Base-by-base conservation (phyloP, 2,888 invertebrate species). In the Frankliniella fusca region DNA sequence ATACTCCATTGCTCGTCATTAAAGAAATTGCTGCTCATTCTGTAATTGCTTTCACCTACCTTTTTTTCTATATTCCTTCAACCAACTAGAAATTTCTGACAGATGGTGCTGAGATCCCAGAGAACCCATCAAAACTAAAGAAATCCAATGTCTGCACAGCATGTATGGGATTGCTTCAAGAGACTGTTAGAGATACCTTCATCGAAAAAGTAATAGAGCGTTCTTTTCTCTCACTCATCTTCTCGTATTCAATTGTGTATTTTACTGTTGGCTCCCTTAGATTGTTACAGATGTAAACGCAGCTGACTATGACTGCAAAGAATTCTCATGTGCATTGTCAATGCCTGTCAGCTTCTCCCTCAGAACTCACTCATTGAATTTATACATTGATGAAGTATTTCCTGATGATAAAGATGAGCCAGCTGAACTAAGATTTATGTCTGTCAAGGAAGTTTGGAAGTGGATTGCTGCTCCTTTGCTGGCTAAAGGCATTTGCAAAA, bases 371-470 rank as follows among this genome's bases (percentile, higher is more conserved):
- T 91, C 92, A 0, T 89, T 95, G 85, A 89, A 91, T 85, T 88
- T 93, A 81, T 89, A 89, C 11, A 86, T 95, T 20, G 87, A 88
- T 18, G 88, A 91, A 0, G 89, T 90, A 83, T 92, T 92, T 85
- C 90, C 91, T 0, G 85, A 86, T 0, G 90, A 82, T 20, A 81
- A 70, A 49, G 65, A 82, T 76, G 70, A 81, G 82, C 81, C 83
- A n/a, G 84, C 83, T 54, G 84, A 84, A 23, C 12, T 84, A 10
- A 82, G 83, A n/a, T 48, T 82, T 38, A 83, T 84, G 15, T 84
- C 84, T 0, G 87, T 94, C 0, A 97, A 96, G 86, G 95, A 95
- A 87, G 93, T 93, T 0, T 95, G 95, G 91, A 95, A 95, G 87
- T 92, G 93, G 90, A 90, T 92, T 18, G 90, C 93, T 82, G 92